Evolutionary conservation across 2,113 vertebrate genomes (phyloP).

Genomic region (Crotalus tigris): DNA sequence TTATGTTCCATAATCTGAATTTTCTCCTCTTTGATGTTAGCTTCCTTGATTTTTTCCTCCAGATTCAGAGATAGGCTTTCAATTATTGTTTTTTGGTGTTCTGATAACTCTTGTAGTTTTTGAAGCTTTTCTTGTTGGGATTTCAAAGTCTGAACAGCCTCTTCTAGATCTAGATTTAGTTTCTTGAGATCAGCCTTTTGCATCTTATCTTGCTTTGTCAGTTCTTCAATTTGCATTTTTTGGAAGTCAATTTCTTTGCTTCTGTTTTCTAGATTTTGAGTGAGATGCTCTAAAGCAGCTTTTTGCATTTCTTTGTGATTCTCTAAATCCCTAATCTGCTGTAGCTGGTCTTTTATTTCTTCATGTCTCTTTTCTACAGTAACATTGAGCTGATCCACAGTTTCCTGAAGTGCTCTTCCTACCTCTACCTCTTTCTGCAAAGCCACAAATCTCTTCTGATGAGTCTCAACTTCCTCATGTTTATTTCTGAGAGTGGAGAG

Average conservation of each 20-base stretch:
- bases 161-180: slow-evolving; percentile 29
- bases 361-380: slow-evolving; percentile 56
- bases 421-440: slow-evolving; percentile 62
- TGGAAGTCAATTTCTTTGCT: slow-evolving; percentile 37
- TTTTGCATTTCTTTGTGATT: slow-evolving; percentile 22
- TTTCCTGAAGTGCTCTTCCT: slow-evolving; percentile 60
- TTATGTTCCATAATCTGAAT: slow-evolving; percentile 62
- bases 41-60: slow-evolving; percentile 47
- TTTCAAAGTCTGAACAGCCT: slow-evolving; percentile 5
- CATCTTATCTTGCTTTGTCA: slow-evolving; percentile 44
- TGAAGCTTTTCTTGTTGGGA: slow-evolving; percentile 31
- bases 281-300: slow-evolving; percentile 18
- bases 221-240: slow-evolving; percentile 33
- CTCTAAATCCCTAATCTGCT: slow-evolving; percentile 27
- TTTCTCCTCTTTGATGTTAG: slow-evolving; percentile 56
- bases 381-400: slow-evolving; percentile 42
- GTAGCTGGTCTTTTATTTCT: slow-evolving; percentile 49
- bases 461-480: slow-evolving; percentile 57
- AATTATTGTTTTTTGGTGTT: slow-evolving; percentile 51
- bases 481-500: slow-evolving; percentile 62
- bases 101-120: slow-evolving; percentile 56
- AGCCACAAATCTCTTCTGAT: slow-evolving; percentile 53
- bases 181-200: slow-evolving; percentile 24
- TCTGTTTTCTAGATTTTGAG: slow-evolving; percentile 27
- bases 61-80: slow-evolving; percentile 55